Evolutionary conservation across 30 jellyfish, hydroid and myxozoan genomes (phyloP), one percentile per base, ranked within the genome.

Genomic region (Turritopsis rubra): DNA sequence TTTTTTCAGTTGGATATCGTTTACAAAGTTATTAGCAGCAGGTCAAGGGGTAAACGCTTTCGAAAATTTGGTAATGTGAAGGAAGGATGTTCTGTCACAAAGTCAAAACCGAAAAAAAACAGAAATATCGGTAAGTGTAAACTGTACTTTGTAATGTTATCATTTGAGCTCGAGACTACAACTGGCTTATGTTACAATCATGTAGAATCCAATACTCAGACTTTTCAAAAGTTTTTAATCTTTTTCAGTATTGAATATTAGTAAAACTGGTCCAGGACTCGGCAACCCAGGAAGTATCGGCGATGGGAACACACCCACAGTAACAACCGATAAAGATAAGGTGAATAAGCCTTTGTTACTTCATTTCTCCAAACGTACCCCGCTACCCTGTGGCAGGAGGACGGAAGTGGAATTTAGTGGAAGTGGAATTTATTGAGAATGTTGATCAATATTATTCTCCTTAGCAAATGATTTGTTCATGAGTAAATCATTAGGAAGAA

Each of bases 41-140:
- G 72, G 7, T 78, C 94, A 4, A 70, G 52, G 65, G 80, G 85
- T 30, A 82, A 72, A 21, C 90, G 81, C 31, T 23, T 79, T 22
- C 23, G 29, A 19, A 28, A 87, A 18, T 53, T 79, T 25, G 94
- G 93, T 0, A 80, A 71, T 21, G 88, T 79, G 70, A 87, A 79
- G 86, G 79, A 73, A 30, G 94, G 94, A 0, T 89, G 96, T 66
- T 85, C 90, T 1, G 91, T 84, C 72, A 19, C 71, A n/a, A 84
- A 90, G 20, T 54, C 94, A 0, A 89, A 90, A 66, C 28, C 70
- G 21, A 75, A 80, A 7, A 53, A 28, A 18, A 73, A 74, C 28
- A 68, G 83, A 66, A 70, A 70, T 52, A 31, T 31, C n/a, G 87
- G 87, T 80, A 41, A 24, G 85, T 78, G 54, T 66, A 21, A 26